These are phyloP conservation scores for Lates calcarifer DNA, from an alignment of 2,113 vertebrate species.

Conservation along the genomic window DNA sequence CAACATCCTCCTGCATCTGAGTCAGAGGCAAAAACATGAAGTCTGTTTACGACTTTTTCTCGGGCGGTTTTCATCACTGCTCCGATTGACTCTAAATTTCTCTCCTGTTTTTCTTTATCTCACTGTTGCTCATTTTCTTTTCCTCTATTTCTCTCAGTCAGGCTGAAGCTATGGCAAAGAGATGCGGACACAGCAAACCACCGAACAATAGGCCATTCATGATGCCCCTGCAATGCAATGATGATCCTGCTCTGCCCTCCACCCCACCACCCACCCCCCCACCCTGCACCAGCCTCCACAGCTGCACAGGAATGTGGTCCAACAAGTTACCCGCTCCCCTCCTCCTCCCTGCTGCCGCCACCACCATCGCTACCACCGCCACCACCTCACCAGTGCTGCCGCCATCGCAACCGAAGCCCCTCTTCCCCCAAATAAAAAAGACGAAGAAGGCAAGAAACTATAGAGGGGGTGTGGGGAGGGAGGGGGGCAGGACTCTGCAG, in stretches of 20 bases:
- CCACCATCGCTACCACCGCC: slow-evolving; percentile 72
- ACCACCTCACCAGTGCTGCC: slow-evolving; percentile 76
- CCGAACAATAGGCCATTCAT: slow-evolving; percentile 87
- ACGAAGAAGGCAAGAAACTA: slow-evolving; percentile 78
- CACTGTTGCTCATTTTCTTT: slow-evolving; percentile 28
- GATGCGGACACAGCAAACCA: slow-evolving; percentile 79
- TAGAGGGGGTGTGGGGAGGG: slow-evolving; percentile 68
- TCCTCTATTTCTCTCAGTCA: slow-evolving; percentile 53
- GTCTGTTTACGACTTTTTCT: neutral
- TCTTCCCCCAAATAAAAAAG: slow-evolving; percentile 72
- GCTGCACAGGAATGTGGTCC: slow-evolving; percentile 89
- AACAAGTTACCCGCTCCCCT: slow-evolving; percentile 79
- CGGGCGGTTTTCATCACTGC: neutral
- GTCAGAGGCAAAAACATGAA: slow-evolving; percentile 35
- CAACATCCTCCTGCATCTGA: slow-evolving; percentile 59
- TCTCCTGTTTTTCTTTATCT: neutral
- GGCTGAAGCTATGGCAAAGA: slow-evolving; percentile 78
- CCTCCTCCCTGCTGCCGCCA: slow-evolving; percentile 41
- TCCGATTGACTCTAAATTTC: slow-evolving; percentile 15
- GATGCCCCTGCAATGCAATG: slow-evolving; percentile 82
- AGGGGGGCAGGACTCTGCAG: no score
- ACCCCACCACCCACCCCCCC: slow-evolving; percentile 70
- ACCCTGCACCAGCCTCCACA: slow-evolving; percentile 84
- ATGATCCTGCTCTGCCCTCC: slow-evolving; percentile 81
- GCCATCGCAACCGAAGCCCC: slow-evolving; percentile 75